Evolutionary conservation across 2,113 vertebrate genomes (phyloP), one percentile per base, ranked within the genome.

Genomic region (Coregonus clupeaformis): DNA sequence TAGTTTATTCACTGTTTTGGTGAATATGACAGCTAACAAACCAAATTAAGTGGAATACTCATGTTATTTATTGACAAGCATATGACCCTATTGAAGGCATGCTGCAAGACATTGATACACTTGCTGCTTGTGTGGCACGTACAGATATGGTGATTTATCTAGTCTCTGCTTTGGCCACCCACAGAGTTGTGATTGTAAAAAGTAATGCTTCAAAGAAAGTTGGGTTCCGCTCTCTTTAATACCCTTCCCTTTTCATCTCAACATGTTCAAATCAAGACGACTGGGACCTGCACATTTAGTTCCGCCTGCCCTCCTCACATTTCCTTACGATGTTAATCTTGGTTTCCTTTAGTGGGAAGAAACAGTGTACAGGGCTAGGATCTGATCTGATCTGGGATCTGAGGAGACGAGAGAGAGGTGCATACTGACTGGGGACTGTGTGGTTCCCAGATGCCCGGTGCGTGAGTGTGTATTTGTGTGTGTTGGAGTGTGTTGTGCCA

Each of bases 341-440:
- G 72, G 77, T 71, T 71, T 73, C 69, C 22, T 78, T n/a, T 73
- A 69, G 52, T 75, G 77, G 78, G 77, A 86, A 82, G 87, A 89
- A 88, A 84, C 79, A 82, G 64, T 66, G 20, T 16, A 65, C 63
- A 65, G 16, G 16, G 27, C 9, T 14, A 16, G 24, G 13, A 68
- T 36, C 29, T 27, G 22, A n/a, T n/a, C n/a, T n/a, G n/a, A 45
- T 25, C 13, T 11, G n/a, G n/a, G 84, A 62, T 70, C 75, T 67
- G 57, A n/a, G n/a, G n/a, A n/a, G n/a, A n/a, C 29, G 52, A 59
- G 47, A 47, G 55, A 78, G 76, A 77, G 67, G 71, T 82, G 77
- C 69, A 86, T 71, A 80, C 74, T 82, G 12, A 42, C 36, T 42
- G 32, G 60, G 60, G 57, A 16, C 42, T 47, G 5, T n/a, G 68